Base-by-base conservation (phyloP, 2,113 vertebrate species). In the Empidonax traillii region DNA sequence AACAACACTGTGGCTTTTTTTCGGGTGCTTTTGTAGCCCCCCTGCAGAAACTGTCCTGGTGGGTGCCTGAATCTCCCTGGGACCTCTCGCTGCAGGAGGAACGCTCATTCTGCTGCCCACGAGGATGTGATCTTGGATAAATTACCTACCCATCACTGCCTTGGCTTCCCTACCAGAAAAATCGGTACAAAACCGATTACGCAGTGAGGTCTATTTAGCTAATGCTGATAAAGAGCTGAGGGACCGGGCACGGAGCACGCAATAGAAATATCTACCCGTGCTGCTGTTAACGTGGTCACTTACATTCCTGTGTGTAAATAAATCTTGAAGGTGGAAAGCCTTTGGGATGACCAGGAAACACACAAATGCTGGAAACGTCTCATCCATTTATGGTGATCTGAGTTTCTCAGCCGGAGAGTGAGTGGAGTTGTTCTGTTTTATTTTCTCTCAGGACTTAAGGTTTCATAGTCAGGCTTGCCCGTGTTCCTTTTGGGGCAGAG, bases 241-340 rank as follows among this genome's bases (percentile, higher is more conserved):
- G 90, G 63, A 78, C 11, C 0, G 1, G 52, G 43, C 82, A 69
- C 0, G 1, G 39, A 85, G 43, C 52, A 31, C 0, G 3, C 62
- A 76, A 33, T 6, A 69, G 68, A 92, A 85, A 37, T 55, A 72
- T 51, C 72, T 67, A 73, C 94, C 93, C 59, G 9, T 8, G 39
- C 4, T 90, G 47, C 61, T 84, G 73, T n/a, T 91, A 90, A 79
- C 3, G 1, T 79, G 86, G 85, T 76, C 90, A 93, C 93, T 95
- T 96, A 53, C n/a, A 58, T 78, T 90, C 72, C 83, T 90, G 72
- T 75, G 75, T 95, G 93, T 84, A 95, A 96, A 93, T 93, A 94
- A 95, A 95, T 95, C 80, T 91, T 78, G 77, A 93, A 93, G 65
- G 62, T 19, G 19, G 71, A 94, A 93, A 94, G 65, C 85, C 90